These are phyloP conservation scores for Rhynchomys soricoides DNA, from an alignment of 2,113 vertebrate species.

Conservation along the genomic window DNA sequence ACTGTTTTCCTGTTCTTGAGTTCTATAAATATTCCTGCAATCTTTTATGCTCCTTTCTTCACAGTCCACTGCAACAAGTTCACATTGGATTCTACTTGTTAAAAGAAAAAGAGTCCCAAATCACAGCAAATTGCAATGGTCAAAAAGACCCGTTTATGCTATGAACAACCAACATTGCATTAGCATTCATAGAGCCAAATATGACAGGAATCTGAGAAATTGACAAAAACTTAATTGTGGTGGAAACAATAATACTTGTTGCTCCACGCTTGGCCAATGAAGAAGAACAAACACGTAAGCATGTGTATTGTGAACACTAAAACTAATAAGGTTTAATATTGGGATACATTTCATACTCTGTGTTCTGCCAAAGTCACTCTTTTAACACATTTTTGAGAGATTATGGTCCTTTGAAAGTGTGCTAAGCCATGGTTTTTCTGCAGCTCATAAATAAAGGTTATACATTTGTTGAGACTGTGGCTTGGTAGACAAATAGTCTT, in stretches of 20 bases:
- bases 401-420: constrained; percentile 13
- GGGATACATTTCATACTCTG: neutral
- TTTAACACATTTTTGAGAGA: constrained; percentile 55
- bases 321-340: constrained; percentile 31
- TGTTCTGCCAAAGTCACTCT: neutral
- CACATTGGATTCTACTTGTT: constrained; percentile 31
- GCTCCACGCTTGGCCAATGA: constrained; percentile 52
- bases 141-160: constrained; percentile 49
- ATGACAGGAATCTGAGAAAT: constrained; percentile 30
- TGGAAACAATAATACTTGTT: constrained; percentile 25
- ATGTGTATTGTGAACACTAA: constrained; percentile 27
- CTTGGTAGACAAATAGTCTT: neutral
- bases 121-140: constrained; percentile 29
- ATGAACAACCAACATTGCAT: constrained; percentile 53
- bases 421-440: constrained; percentile 29
- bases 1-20: neutral
- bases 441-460: constrained; percentile 28
- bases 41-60: neutral
- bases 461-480: neutral
- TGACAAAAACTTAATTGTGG: constrained; percentile 55
- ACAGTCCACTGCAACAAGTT: neutral
- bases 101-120: constrained; percentile 8
- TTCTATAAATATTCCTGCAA: neutral
- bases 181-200: constrained; percentile 36
- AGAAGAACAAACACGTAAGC: constrained; percentile 60